phyloP scores from a whole-genome alignment of 2,113 vertebrate genomes.

The Chloroceryle aenea region DNA sequence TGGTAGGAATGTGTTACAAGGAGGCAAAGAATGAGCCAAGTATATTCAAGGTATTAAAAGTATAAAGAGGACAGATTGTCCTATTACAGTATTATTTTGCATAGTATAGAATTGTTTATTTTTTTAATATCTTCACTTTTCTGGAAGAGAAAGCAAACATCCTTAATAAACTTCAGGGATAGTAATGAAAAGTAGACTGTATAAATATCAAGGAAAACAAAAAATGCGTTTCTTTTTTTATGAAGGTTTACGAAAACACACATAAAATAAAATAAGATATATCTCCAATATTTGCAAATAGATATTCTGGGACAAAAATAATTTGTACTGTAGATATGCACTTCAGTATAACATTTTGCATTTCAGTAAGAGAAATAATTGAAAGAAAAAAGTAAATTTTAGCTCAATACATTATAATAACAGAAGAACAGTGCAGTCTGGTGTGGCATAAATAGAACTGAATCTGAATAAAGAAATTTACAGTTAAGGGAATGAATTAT shows the following conservation, averaged over 20 bases:
- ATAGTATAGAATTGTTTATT: background rate
- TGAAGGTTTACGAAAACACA: background rate
- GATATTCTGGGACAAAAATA: slow-evolving; percentile 6
- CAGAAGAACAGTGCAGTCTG: slow-evolving; percentile 3
- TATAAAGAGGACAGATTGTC: background rate
- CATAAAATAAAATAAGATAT: slow-evolving; percentile 23
- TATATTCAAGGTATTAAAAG: background rate
- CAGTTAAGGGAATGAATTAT: slow-evolving; percentile 67
- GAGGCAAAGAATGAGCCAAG: background rate
- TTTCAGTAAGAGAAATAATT: slow-evolving; percentile 37
- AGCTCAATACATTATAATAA: slow-evolving; percentile 35
- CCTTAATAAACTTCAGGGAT: background rate
- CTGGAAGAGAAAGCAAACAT: background rate
- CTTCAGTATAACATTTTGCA: background rate
- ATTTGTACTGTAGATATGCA: background rate
- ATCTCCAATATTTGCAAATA: background rate
- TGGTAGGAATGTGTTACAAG: background rate
- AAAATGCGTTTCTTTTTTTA: background rate
- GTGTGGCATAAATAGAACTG: slow-evolving; percentile 46
- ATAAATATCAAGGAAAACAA: background rate
- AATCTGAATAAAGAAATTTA: slow-evolving; percentile 66
- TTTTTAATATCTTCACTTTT: background rate
- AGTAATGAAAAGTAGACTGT: background rate
- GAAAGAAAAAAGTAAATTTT: slow-evolving; percentile 20
- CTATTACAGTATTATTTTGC: background rate